Evolutionary conservation across 2,888 invertebrate species (phyloP).

Genomic region (Agriopis marginaria): DNA sequence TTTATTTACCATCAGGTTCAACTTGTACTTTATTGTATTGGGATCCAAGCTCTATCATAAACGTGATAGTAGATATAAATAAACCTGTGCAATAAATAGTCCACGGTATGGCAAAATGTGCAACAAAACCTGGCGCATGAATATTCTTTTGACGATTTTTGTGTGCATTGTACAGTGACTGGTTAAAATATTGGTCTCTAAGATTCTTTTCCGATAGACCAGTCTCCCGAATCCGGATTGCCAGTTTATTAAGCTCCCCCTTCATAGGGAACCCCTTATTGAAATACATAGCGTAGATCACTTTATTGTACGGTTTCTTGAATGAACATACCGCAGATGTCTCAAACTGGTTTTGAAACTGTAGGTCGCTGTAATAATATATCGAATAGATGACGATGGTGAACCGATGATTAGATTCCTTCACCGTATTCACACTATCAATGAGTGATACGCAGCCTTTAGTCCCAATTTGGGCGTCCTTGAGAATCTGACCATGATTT

Average conservation of each 20-base stretch:
- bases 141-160: constrained; percentile 40
- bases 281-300: constrained; percentile 63
- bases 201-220: constrained; percentile 54
- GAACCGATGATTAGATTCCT: constrained; percentile 51
- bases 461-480: constrained; percentile 8
- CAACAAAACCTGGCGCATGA: constrained; percentile 30
- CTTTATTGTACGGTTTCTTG: constrained; percentile 52
- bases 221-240: constrained; percentile 58
- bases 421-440: constrained; percentile 56
- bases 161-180: constrained; percentile 15
- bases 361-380: constrained; percentile 50
- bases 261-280: constrained; percentile 68
- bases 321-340: constrained; percentile 48
- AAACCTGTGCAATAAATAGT: constrained; percentile 52
- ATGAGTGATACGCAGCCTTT: constrained; percentile 45
- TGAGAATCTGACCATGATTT: constrained; percentile 2
- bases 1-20: not conserved
- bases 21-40: constrained; percentile 13
- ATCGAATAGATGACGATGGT: constrained; percentile 53
- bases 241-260: constrained; percentile 46
- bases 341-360: constrained; percentile 55
- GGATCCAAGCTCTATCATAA: constrained; percentile 49
- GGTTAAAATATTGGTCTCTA: not conserved
- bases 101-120: constrained; percentile 57
- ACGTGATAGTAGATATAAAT: constrained; percentile 45